Base-by-base conservation (phyloP, 2,113 vertebrate genomes). In the Otocyon megalotis region DNA sequence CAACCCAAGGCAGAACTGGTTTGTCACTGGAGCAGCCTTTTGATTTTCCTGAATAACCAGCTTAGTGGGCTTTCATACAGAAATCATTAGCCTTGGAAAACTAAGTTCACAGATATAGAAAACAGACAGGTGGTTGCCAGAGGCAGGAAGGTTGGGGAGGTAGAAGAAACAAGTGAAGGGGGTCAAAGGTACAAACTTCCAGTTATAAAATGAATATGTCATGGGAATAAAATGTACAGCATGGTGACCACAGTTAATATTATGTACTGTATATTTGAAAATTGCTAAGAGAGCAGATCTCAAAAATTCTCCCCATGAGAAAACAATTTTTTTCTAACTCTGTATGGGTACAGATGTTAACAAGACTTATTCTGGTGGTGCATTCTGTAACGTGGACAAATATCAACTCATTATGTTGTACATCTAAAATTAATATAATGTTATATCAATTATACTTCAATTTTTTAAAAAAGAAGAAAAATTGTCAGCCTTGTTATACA, bases 21-120 rank as follows among this genome's bases (percentile, higher is more conserved):
- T 12, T 53, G 11, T 20, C 0, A 2, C 2, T 8, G 28, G 43
- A 1, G 90, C 4, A 15, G 10, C 5, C 19, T 11, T 24, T 3
- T n/a, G 28, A 72, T 50, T 74, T n/a, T 56, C 54, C 58, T 0
- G 0, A 56, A 11, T 9, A 53, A 43, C 53, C 56, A 12, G 65
- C 35, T 37, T 3, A 30, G 11, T 2, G 43, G 20, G 26, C 56
- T 58, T 43, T n/a, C 32, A 19, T 30, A 10, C 0, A 1, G 24
- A 72, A 22, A 4, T 28, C 5, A 6, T 53, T 19, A 54, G 48
- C 32, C 83, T 35, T n/a, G 32, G 76, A 79, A 53, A 77, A 50
- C 26, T 12, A 43, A 50, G 43, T 26, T 30, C 26, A 9, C 48
- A 77, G 43, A 77, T 30, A 16, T 4, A 50, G 48, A 30, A 28